phyloP scores from a whole-genome alignment of 2,888 invertebrate species.

The Nemoura dubitans region DNA sequence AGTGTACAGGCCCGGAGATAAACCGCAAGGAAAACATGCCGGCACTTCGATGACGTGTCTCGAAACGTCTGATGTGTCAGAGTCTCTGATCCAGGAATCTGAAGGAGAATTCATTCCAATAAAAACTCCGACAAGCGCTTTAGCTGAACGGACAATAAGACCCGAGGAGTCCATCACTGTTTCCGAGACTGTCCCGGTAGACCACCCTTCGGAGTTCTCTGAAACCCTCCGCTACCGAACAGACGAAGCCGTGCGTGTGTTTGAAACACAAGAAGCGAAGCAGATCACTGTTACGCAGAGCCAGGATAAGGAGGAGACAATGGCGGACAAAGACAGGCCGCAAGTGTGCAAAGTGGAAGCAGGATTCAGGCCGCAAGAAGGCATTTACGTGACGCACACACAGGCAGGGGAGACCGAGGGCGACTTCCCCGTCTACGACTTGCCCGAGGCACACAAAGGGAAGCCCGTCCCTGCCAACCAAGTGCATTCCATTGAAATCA shows the following conservation, averaged over 20 bases:
- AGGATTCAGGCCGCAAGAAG: constrained; percentile 67
- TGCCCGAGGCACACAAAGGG: constrained; percentile 65
- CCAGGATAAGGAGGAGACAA: constrained; percentile 71
- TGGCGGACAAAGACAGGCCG: constrained; percentile 58
- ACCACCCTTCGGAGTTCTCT: constrained; percentile 64
- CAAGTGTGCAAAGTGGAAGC: constrained; percentile 60
- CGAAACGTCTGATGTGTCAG: constrained; percentile 67
- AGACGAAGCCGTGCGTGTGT: constrained; percentile 63
- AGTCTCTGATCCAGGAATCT: constrained; percentile 72
- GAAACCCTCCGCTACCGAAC: constrained; percentile 66
- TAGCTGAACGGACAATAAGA: constrained; percentile 68
- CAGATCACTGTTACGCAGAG: constrained; percentile 68
- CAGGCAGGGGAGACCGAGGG: constrained; percentile 74
- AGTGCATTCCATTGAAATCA: constrained; percentile 65
- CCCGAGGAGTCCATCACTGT: constrained; percentile 69
- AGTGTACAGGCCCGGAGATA: constrained; percentile 61
- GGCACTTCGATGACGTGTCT: constrained; percentile 63
- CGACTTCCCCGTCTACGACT: constrained; percentile 63
- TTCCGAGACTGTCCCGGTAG: constrained; percentile 68
- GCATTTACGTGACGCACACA: constrained; percentile 70
- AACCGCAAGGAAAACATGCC: constrained; percentile 60
- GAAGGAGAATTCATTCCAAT: constrained; percentile 67
- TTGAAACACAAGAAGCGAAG: constrained; percentile 72
- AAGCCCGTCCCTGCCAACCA: constrained; percentile 63
- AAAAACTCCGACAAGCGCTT: constrained; percentile 63